These are phyloP conservation scores for Piscicola geometra DNA, from an alignment of 2,888 invertebrate genomes.

Conservation along the genomic window DNA sequence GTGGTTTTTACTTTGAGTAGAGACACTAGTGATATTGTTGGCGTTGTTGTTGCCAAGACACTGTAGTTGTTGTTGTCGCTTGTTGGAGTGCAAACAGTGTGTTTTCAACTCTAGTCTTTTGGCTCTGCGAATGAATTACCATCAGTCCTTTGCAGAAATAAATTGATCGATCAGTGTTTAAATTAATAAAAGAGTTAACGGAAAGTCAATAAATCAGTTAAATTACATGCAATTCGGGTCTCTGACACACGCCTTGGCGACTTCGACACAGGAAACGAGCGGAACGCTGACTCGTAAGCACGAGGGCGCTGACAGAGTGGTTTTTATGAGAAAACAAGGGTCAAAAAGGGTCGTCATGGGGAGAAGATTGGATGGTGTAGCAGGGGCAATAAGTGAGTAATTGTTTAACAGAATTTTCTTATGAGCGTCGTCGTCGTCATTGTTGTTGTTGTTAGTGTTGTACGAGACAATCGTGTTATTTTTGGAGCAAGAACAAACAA, in stretches of 20 bases:
- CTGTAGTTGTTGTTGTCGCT: too few species aligned
- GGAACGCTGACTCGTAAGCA: background rate
- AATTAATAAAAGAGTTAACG: too few species aligned
- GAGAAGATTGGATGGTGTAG: background rate
- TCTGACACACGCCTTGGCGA: background rate
- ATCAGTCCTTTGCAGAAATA: too few species aligned
- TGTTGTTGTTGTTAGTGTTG: constrained; percentile 10
- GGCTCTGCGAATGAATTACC: too few species aligned
- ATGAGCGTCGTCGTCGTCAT: background rate
- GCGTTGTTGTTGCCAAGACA: too few species aligned
- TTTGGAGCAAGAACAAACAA: background rate
- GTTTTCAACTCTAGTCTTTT: too few species aligned
- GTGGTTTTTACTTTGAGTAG: too few species aligned
- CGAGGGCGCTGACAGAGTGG: background rate
- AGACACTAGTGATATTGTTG: too few species aligned
- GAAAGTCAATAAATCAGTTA: too few species aligned
- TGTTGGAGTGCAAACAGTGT: too few species aligned
- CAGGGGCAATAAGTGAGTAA: background rate
- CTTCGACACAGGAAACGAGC: background rate
- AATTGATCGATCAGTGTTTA: too few species aligned
- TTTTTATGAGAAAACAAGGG: background rate
- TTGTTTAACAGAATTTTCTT: background rate
- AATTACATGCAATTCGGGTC: background rate
- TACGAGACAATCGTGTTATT: background rate
- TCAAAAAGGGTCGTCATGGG: too few species aligned